Conservation (phyloP, 2,113 vertebrate genomes). For the Trichechus manatus region DNA sequence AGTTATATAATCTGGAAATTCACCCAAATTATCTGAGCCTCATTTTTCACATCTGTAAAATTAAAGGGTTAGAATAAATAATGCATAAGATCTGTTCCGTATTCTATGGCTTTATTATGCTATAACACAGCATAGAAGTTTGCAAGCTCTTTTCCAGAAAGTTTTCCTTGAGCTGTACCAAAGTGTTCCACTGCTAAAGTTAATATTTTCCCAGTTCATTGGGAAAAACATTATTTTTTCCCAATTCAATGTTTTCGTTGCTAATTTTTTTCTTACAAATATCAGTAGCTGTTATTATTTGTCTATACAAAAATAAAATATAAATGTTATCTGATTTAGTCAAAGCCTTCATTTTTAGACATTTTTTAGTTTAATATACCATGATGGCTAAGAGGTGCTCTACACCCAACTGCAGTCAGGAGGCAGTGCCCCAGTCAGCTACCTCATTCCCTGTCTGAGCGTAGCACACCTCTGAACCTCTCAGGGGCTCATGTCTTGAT, state of each 20-base stretch:
- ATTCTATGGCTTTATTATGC: conserved; percentile 6
- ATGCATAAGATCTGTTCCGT: neutral
- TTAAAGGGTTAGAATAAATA: conserved; percentile 65
- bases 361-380: neutral
- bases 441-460: neutral
- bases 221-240: conserved; percentile 2
- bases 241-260: conserved; percentile 29
- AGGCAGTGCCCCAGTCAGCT: neutral
- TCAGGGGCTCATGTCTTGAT: neutral
- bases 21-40: neutral
- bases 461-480: neutral
- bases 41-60: conserved; percentile 59
- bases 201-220: conserved; percentile 1
- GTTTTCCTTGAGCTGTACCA: neutral
- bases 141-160: neutral
- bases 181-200: neutral
- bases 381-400: neutral
- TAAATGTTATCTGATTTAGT: neutral
- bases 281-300: neutral
- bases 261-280: conserved; percentile 37
- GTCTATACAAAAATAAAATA: neutral
- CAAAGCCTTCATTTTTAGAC: neutral
- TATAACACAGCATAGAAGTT: neutral
- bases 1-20: conserved; percentile 38
- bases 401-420: neutral